Evolutionary conservation across 2,888 invertebrate genomes (phyloP).

Genomic region (Ectemnius lituratus): DNA sequence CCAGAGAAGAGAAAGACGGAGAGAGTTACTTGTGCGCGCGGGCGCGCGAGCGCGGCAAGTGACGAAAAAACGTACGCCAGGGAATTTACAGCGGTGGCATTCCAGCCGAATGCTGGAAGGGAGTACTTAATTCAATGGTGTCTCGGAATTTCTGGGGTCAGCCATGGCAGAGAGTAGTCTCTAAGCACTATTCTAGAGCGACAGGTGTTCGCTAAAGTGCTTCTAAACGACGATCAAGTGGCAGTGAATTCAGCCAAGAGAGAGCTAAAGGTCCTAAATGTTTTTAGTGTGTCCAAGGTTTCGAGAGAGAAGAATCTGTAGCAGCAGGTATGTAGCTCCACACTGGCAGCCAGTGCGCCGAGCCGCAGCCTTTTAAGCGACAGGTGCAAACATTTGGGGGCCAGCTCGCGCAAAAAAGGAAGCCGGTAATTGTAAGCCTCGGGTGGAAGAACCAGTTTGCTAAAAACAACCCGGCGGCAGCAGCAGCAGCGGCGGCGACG

Average conservation of each 20-base stretch:
- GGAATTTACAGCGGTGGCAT: constrained; percentile 3
- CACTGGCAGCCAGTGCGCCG: constrained; percentile 40
- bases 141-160: not conserved
- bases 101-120: constrained; percentile 3
- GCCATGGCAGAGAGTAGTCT: not conserved
- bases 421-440: constrained; percentile 67
- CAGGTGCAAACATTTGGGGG: constrained; percentile 68
- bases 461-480: constrained; percentile 72
- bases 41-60: not conserved
- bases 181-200: not conserved
- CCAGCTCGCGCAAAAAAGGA: constrained; percentile 60
- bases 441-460: constrained; percentile 73
- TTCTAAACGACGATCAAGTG: constrained; percentile 1
- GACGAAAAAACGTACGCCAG: not conserved
- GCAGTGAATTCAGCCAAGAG: too few species aligned
- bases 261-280: too few species aligned
- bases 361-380: constrained; percentile 61
- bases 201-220: not conserved
- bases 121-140: constrained; percentile 4
- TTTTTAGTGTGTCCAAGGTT: too few species aligned
- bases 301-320: constrained; percentile 33
- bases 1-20: too few species aligned
- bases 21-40: not conserved
- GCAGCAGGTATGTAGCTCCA: constrained; percentile 33
- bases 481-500: constrained; percentile 39